These are phyloP conservation scores for Eulemur macaco DNA, from an alignment of 2,113 vertebrate species.

Conservation along the genomic window DNA sequence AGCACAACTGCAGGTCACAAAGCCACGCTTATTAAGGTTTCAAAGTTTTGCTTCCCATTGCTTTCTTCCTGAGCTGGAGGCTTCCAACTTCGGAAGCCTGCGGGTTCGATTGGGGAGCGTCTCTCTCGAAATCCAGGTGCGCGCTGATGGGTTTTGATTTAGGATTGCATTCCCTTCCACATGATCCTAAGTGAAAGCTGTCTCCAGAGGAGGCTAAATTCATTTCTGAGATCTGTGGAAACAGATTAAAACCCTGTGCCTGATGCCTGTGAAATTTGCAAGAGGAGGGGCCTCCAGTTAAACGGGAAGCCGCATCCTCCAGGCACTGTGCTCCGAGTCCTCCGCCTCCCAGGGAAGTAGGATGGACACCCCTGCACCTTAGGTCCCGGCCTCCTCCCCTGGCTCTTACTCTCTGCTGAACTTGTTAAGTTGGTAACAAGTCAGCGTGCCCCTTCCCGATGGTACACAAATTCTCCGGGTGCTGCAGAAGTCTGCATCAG, in stretches of 20 bases:
- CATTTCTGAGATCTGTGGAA: conserved; percentile 62
- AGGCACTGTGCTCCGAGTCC: conserved; percentile 48
- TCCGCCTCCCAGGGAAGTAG: conserved; percentile 28
- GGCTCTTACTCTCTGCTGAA: conserved; percentile 76
- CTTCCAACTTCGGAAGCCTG: background rate
- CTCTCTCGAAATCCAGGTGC: conserved; percentile 65
- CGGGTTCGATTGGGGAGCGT: background rate
- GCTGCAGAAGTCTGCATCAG: conserved; percentile 89
- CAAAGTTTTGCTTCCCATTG: background rate
- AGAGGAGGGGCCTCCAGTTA: background rate
- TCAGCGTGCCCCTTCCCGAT: conserved; percentile 84
- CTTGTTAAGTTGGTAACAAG: conserved; percentile 85
- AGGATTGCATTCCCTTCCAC: conserved; percentile 68
- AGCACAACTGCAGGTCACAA: background rate
- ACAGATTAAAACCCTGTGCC: conserved; percentile 73
- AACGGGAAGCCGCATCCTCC: conserved; percentile 60
- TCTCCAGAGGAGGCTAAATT: conserved; percentile 72
- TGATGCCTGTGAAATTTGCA: conserved; percentile 63
- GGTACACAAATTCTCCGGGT: conserved; percentile 87
- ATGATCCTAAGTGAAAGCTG: conserved; percentile 59
- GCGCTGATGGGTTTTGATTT: conserved; percentile 60
- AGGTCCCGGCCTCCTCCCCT: conserved; percentile 40
- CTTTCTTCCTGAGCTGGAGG: background rate
- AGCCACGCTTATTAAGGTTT: background rate
- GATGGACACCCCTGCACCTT: conserved; percentile 63